These are phyloP conservation scores for Criorhina ranunculi DNA, from an alignment of 2,888 invertebrate species.

Conservation along the genomic window DNA sequence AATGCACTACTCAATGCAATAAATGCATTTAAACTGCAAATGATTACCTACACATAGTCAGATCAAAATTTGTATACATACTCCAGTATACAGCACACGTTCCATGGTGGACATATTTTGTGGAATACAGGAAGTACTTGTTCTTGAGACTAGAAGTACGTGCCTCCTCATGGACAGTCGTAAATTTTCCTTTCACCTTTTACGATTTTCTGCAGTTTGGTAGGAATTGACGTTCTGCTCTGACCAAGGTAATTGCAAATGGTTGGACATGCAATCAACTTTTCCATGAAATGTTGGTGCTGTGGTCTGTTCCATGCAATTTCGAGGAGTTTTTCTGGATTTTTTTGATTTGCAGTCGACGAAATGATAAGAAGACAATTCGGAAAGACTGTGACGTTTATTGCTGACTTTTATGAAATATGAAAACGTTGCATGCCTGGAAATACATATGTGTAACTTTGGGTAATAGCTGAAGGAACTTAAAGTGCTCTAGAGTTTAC, in stretches of 20 bases:
- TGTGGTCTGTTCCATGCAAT: neutral
- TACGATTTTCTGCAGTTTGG: neutral
- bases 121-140: constrained; percentile 13
- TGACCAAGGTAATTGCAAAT: constrained; percentile 8
- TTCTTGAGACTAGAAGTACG: constrained; percentile 10
- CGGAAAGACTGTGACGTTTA: too few species aligned
- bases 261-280: constrained; percentile 18
- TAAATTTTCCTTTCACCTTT: constrained; percentile 6
- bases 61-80: too few species aligned
- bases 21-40: too few species aligned
- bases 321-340: neutral
- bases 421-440: too few species aligned
- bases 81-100: too few species aligned
- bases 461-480: too few species aligned
- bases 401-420: too few species aligned
- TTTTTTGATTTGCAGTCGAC: too few species aligned
- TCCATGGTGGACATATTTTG: neutral
- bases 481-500: too few species aligned
- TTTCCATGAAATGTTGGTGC: neutral
- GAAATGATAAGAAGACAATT: neutral
- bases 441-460: too few species aligned
- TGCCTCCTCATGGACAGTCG: neutral
- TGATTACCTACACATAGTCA: too few species aligned
- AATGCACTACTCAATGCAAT: too few species aligned
- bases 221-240: neutral